These are phyloP conservation scores for rabbit (Oryctolagus cuniculus) DNA, from an alignment of 2,113 vertebrate species.

Conservation along the genomic window mOryCun1.1 NC_091438.1:150420501-150421000, in stretches of 20 bases:
- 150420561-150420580: neutral
- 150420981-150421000: neutral
- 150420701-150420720: neutral
- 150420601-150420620: neutral
- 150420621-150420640: neutral
- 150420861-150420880: neutral
- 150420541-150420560: neutral
- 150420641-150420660: neutral
- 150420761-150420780: neutral
- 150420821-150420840: neutral
- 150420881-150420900: neutral
- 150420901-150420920: neutral
- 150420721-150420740: neutral
- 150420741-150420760: neutral
- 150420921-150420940: neutral
- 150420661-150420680: neutral
- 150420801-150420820: neutral
- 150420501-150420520: neutral
- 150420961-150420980: neutral
- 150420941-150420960: neutral
- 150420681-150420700: neutral
- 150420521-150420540: neutral
- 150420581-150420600: too few relatives aligned
- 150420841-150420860: neutral
- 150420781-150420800: neutral